Base-by-base conservation (phyloP, 2,113 vertebrate genomes). In the Zapus hudsonius region DNA sequence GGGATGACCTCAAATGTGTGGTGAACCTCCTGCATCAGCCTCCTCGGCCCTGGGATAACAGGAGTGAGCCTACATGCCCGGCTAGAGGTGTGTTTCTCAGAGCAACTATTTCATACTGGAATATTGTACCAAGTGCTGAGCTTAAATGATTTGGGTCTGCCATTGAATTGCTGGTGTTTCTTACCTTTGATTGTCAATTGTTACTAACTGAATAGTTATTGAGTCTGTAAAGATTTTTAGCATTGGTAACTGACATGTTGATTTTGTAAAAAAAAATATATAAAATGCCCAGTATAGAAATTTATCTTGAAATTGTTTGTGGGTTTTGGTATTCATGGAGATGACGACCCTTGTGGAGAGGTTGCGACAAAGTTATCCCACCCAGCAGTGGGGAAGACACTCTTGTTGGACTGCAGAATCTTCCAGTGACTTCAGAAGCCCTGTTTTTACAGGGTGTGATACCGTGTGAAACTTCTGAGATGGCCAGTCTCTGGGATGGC, bases 391-490 rank as follows among this genome's bases (percentile, higher is more conserved):
- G 12, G 7, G 3, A 44, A 15, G 36, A 19, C 31, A 12, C 55
- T 33, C 11, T n/a, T 17, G 73, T 44, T 78, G 2, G 1, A 1
- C 33, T 31, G 76, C 23, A 66, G 19, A 7, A 59, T 63, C 88
- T 29, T 12, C 1, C 1, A 0, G 55, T 25, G 7, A 23, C 44
- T 74, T 75, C 2, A 0, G 4, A 23, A 25, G 25, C 25, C 29
- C 0, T 1, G 0, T 20, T 69, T 40, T 74, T 40, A 27, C 74
- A 38, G 10, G 10, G 13, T 17, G 1, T 22, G 25, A 0, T 13
- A 1, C 5, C 1, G 3, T 81, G 42, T 17, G n/a, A 61, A 16
- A 5, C 82, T 81, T 59, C 36, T 59, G 33, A 11, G 57, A 3
- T 3, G 7, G 15, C 57, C 3, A 12, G 10, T 73, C 82, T 73